Percentiles rank a stretch among this genome's conserved stretches.
Evolutionary conservation across 1,140 invertebrate species (phyloP).

Genomic region (Drosophila navojoa): DNA sequence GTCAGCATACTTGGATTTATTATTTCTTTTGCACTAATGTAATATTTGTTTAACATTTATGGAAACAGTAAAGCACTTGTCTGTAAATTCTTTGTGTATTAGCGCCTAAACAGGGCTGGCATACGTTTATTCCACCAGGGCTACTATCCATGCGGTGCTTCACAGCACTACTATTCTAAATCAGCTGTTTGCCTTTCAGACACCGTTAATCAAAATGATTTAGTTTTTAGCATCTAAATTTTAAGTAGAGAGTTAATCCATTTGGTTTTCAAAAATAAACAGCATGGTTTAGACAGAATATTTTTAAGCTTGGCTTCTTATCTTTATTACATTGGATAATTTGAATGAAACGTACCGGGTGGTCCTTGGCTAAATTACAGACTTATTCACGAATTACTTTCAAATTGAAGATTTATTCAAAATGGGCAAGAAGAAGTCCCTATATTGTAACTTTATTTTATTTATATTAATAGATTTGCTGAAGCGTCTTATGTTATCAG

Average conservation of each 20-base stretch:
- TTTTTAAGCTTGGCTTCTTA: no score
- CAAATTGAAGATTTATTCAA: not conserved
- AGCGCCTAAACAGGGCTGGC: slow-evolving; percentile 34
- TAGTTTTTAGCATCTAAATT: no score
- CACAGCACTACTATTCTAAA: slow-evolving; percentile 5
- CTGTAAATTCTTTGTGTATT: slow-evolving; percentile 35
- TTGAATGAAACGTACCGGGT: no score
- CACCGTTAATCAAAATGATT: not conserved
- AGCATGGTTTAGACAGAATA: no score
- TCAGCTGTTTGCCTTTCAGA: not conserved
- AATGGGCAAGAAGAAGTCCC: not conserved
- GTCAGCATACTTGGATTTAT: slow-evolving; percentile 31
- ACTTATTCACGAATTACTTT: not conserved
- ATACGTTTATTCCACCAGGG: not conserved
- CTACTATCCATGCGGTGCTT: not conserved
- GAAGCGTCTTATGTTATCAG: not conserved
- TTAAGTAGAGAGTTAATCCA: no score
- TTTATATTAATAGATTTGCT: not conserved
- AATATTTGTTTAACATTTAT: slow-evolving; percentile 1
- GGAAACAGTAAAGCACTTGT: slow-evolving; percentile 18
- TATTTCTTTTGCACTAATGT: not conserved
- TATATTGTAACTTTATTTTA: not conserved
- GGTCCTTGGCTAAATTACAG: not conserved
- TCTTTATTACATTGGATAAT: no score
- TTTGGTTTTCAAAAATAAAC: no score